Base-by-base conservation (phyloP, 2,113 vertebrate genomes). In the Sebastes schlegelii region DNA sequence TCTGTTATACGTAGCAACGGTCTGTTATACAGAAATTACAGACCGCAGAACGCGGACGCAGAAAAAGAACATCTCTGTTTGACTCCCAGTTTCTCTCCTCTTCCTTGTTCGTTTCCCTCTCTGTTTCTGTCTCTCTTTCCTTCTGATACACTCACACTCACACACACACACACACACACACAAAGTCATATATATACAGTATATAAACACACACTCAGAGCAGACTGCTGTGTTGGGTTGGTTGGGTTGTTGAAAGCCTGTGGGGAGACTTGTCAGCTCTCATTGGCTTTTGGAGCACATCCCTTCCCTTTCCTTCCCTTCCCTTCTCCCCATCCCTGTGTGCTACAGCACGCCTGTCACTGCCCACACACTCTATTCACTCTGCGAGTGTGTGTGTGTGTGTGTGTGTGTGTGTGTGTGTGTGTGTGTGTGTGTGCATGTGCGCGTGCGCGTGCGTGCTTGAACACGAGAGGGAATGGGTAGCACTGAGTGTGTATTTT, bases 221-320 rank as follows among this genome's bases (percentile, higher is more conserved):
- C 60, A 67, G 60, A 73, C 70, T 65, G 54, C 55, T 49, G 60
- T 63, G 48, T 7, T 68, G 42, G 58, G 63, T 62, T 43, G 66
- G 77, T 63, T 70, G 51, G 58, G 12, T 40, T 81, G 80, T 49
- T 62, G 40, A 79, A 72, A 83, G 79, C 77, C 79, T 75, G 43
- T 69, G 16, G 66, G 80, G 62, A 74, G 49, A 43, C 70, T 80
- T 89, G 82, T 89, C 85, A 84, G 80, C 80, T 89, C 83, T 87
- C 84, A 72, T 87, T 83, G 82, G 63, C 79, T 88, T 88, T 82
- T 82, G 51, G 42, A 83, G 73, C 64, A 74, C 76, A 55, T 61
- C 77, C 68, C 54, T 76, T 80, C 58, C 66, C 57, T 26, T 76
- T 21, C 66, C 57, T 26, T 76, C 34, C 66, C 57, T 76, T 80